Evolutionary conservation across 1,140 invertebrate species (phyloP).

Genomic region (Drosophila kanapiae): DNA sequence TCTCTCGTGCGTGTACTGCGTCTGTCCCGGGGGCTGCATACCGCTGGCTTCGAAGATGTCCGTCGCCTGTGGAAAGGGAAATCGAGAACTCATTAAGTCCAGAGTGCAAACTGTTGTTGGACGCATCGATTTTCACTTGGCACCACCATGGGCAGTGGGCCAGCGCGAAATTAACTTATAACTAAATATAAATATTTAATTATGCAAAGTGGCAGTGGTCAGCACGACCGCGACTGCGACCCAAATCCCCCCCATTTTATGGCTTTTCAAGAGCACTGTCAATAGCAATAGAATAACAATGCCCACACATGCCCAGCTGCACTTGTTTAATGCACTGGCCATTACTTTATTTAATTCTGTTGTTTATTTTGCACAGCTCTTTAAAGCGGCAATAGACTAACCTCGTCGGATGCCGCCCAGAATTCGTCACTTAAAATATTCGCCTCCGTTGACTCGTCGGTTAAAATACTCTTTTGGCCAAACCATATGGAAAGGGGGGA

Average conservation of each 20-base stretch:
- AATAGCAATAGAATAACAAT: constrained; percentile 41
- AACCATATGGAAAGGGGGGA: constrained; percentile 7
- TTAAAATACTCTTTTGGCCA: neutral
- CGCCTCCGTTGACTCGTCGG: constrained; percentile 32
- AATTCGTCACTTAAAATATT: constrained; percentile 33
- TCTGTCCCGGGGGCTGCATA: constrained; percentile 74
- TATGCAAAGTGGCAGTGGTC: constrained; percentile 43
- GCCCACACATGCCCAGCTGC: constrained; percentile 1
- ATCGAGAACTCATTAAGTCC: constrained; percentile 59
- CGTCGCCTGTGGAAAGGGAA: constrained; percentile 64
- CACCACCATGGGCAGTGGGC: neutral
- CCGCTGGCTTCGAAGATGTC: constrained; percentile 81
- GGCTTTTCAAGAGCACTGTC: constrained; percentile 47
- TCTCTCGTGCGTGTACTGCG: constrained; percentile 75
- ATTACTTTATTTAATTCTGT: constrained; percentile 10
- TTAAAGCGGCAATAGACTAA: constrained; percentile 24
- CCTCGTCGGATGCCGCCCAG: constrained; percentile 28
- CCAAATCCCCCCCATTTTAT: constrained; percentile 37
- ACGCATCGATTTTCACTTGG: constrained; percentile 9
- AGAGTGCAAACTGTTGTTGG: constrained; percentile 63
- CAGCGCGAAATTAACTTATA: constrained; percentile 40
- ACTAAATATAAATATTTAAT: constrained; percentile 61
- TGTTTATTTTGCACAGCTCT: constrained; percentile 7
- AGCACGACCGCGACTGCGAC: constrained; percentile 28
- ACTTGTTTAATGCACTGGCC: constrained; percentile 13